Conservation (phyloP, 2,113 vertebrate species). For the Rana temporaria region DNA sequence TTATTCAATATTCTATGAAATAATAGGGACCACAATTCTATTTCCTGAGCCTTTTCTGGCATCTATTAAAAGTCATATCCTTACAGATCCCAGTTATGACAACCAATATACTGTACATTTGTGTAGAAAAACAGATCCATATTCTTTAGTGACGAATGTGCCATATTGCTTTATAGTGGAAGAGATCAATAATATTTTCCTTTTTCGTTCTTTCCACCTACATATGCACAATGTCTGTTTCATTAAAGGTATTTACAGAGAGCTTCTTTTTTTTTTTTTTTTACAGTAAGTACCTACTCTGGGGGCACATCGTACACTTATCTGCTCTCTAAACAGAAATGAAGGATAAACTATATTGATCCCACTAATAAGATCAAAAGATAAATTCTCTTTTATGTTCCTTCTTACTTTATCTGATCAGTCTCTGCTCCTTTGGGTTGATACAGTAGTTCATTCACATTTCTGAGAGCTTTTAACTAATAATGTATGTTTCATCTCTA, state of each 20-base stretch:
- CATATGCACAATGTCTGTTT: background rate
- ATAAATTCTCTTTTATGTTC: constrained; percentile 36
- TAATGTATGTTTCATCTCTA: too few relatives aligned
- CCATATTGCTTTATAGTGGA: background rate
- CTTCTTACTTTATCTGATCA: background rate
- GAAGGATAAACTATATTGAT: background rate
- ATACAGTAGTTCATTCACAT: too few relatives aligned
- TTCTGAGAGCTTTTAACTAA: too few relatives aligned
- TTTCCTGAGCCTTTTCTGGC: too few relatives aligned
- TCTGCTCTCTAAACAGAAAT: background rate
- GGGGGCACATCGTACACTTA: background rate
- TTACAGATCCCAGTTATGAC: too few relatives aligned
- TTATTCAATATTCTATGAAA: too few relatives aligned
- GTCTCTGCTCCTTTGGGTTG: background rate
- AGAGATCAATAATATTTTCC: constrained; percentile 7
- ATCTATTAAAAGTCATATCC: too few relatives aligned
- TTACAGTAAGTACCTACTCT: background rate
- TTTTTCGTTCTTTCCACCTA: background rate
- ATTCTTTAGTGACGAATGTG: background rate
- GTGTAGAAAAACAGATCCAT: background rate
- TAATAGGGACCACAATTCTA: too few relatives aligned
- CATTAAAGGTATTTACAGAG: background rate
- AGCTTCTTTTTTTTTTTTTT: too few relatives aligned
- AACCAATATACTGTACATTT: too few relatives aligned
- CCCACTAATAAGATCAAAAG: constrained; percentile 3